Evolutionary conservation across 1,140 invertebrate species (phyloP).

Genomic region (Lucilia cuprina): DNA sequence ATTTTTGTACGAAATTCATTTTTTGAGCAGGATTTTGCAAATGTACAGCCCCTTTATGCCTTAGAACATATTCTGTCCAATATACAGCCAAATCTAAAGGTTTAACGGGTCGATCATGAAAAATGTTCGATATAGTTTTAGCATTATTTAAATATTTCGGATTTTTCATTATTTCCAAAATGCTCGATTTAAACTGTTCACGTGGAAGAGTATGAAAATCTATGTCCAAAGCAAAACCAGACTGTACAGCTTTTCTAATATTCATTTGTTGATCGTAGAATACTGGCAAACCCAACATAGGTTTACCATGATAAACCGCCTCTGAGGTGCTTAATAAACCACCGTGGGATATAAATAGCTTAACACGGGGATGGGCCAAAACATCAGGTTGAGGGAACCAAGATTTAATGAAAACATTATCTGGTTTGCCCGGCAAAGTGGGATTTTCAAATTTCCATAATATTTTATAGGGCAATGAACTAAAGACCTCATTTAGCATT

Average conservation of each 20-base stretch:
- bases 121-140: conserved; percentile 45
- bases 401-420: conserved; percentile 45
- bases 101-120: conserved; percentile 67
- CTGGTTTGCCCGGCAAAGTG: conserved; percentile 9
- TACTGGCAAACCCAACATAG: conserved; percentile 75
- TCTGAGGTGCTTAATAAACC: conserved; percentile 79
- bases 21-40: conserved; percentile 47
- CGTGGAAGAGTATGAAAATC: conserved; percentile 39
- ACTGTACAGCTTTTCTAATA: conserved; percentile 62
- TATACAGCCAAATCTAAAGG: conserved; percentile 73
- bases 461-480: background rate
- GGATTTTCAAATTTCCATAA: background rate
- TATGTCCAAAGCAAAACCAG: conserved; percentile 63
- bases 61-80: conserved; percentile 75
- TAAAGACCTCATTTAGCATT: background rate
- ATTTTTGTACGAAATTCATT: conserved; percentile 61
- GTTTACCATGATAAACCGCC: conserved; percentile 73
- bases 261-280: conserved; percentile 71
- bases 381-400: conserved; percentile 75
- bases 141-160: conserved; percentile 42
- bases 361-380: conserved; percentile 74
- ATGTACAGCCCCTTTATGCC: conserved; percentile 60
- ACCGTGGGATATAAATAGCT: conserved; percentile 76
- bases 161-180: conserved; percentile 43
- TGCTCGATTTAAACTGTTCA: conserved; percentile 51